Evolutionary conservation across 2,113 vertebrate species (phyloP), one percentile per base, ranked within the genome.

Genomic region (Callaeas wilsoni): DNA sequence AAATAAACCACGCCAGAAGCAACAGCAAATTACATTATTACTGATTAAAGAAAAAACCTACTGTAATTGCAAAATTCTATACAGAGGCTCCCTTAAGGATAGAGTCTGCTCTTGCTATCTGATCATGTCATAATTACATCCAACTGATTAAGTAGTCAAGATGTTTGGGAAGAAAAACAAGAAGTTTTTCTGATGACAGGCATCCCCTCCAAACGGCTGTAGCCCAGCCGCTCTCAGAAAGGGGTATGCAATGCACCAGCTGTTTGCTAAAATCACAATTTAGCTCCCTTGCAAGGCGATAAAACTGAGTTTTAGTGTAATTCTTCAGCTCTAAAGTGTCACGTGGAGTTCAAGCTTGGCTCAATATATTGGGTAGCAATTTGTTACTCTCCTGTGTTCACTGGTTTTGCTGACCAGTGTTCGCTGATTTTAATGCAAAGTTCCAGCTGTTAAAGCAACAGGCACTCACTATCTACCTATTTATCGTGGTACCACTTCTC

Each of bases 1-100:
- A 77, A 85, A 79, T 63, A 92, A 96, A 75, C 20, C 17, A 78
- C 5, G 47, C 60, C 87, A 89, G 87, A 35, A 93, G 56, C 52
- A 84, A 84, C 1, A 81, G 56, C 84, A 96, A 92, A 87, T 92
- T 42, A 29, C 65, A 64, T 21, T 33, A 67, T 78, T 87, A 81
- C 42, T 74, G 73, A 70, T 67, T 41, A 62, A 86, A 92, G 29
- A 39, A 55, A 85, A 77, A 47, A 65, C 4, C 47, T 50, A 12
- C 71, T 65, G 32, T 68, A 64, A 76, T 37, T 73, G 67, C n/a
- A 83, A 83, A 90, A 56, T 69, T 37, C 46, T 41, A 0, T 13
- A 18, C 7, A 15, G 25, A 73, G 32, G 42, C 44, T 92, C 67
- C 79, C 76, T 84, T 39, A n/a, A 74, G 50, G 63, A 67, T 26